Evolutionary conservation across 2,113 vertebrate species (phyloP), one percentile per base, ranked within the genome.

Genomic region (Albula goreensis): DNA sequence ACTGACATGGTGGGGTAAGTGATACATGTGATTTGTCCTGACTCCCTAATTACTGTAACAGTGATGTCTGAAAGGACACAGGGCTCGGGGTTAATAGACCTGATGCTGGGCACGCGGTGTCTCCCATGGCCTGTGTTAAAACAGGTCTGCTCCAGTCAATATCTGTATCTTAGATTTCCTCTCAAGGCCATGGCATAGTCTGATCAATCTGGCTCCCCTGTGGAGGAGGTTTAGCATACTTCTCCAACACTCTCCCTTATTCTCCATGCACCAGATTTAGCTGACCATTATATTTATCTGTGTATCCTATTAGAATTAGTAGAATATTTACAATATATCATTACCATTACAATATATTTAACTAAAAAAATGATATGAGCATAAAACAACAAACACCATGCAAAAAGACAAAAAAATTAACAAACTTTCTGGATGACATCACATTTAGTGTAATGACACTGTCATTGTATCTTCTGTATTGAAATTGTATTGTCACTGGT

Each of bases 11-110:
- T 93, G 91, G 94, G 94, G 94, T 97, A 97, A 97, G 96, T 96
- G 97, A 98, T 95, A 96, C 96, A 96, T 95, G 96, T 96, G 94
- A 97, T 96, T 95, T 96, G 94, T 95, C 97, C 96, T 97, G 97
- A 98, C 97, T 97, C 97, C 96, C 97, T 98, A 97, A 99, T 98
- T 98, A 99, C 97, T 97, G 96, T 96, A 96, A 95, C 95, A 91
- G 95, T 97, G 97, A 98, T 97, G 96, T 97, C 93, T 96, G 93
- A 89, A 96, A 96, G 95, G 96, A 95, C 95, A 95, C 90, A 86
- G 89, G 91, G 96, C 95, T 96, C 98, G 95, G 96, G 97, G 97
- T 98, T 99, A 99, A 98, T 97, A 97, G 97, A 95, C 93, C 94
- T 96, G 96, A 97, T 97, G 97, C 96, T 92, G 94, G 95, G 96